phyloP scores from a whole-genome alignment of 1,140 invertebrate genomes.

The Drosophila neocordata region DNA sequence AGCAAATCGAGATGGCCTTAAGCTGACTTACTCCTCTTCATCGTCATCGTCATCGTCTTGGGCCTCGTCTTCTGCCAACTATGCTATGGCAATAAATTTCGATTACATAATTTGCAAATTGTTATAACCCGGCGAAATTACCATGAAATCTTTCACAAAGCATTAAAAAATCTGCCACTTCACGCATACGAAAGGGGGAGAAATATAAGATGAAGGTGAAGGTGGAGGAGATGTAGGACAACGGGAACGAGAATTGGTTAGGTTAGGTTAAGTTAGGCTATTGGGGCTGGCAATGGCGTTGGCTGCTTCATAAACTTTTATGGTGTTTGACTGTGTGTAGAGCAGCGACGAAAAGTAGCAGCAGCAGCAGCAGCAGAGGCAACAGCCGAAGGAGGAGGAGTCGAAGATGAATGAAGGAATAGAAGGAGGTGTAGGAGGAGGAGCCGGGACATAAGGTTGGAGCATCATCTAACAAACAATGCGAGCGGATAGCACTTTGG shows the following conservation, averaged over 20 bases:
- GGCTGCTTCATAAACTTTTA: slow-evolving; percentile 66
- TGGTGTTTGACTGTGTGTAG: slow-evolving; percentile 56
- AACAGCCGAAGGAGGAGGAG: neutral
- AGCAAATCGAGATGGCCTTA: slow-evolving; percentile 18
- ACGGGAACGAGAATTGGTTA: neutral
- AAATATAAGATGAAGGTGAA: neutral
- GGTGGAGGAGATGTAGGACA: neutral
- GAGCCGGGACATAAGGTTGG: no score
- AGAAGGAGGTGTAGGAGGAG: neutral
- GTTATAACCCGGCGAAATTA: slow-evolving; percentile 77
- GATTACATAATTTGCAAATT: slow-evolving; percentile 79
- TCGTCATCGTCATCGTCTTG: neutral
- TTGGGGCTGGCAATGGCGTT: slow-evolving; percentile 2
- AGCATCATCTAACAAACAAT: slow-evolving; percentile 50
- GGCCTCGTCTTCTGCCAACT: slow-evolving; percentile 14
- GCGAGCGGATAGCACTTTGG: slow-evolving; percentile 26
- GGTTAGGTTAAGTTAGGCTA: slow-evolving; percentile 1
- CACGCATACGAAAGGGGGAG: slow-evolving; percentile 20
- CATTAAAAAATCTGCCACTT: slow-evolving; percentile 77
- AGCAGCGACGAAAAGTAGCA: neutral
- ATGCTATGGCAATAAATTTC: slow-evolving; percentile 67
- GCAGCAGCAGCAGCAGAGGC: neutral
- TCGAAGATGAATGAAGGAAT: neutral
- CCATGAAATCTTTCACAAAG: slow-evolving; percentile 75
- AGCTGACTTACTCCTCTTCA: neutral